phyloP scores from a whole-genome alignment of 2,888 invertebrate species.

The Drosophila mimica region DNA sequence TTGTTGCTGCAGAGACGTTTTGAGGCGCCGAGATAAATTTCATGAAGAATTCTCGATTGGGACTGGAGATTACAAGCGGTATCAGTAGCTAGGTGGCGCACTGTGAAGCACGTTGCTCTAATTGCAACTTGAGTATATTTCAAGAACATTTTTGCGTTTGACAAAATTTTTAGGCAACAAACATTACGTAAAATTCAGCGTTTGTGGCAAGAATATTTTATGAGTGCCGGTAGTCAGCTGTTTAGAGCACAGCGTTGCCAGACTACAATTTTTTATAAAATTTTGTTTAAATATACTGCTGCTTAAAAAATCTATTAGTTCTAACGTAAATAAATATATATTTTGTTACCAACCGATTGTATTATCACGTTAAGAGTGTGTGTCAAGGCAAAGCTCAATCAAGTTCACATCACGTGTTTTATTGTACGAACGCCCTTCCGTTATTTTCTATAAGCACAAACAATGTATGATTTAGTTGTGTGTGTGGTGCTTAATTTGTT shows the following conservation, averaged over 20 bases:
- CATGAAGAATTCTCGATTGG: background rate
- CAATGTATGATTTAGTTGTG: slow-evolving; percentile 3
- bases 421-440: slow-evolving; percentile 27
- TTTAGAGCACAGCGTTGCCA: slow-evolving; percentile 36
- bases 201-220: background rate
- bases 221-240: slow-evolving; percentile 54
- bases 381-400: slow-evolving; percentile 66
- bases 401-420: slow-evolving; percentile 66
- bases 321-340: slow-evolving; percentile 3
- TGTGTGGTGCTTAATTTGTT: slow-evolving; percentile 57
- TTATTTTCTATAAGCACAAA: background rate
- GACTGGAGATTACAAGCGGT: background rate
- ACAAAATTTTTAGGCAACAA: slow-evolving; percentile 26
- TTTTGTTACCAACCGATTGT: slow-evolving; percentile 51
- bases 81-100: background rate
- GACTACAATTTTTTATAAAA: background rate
- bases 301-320: slow-evolving; percentile 27
- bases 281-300: slow-evolving; percentile 16
- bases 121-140: slow-evolving; percentile 22
- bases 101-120: slow-evolving; percentile 3
- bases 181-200: slow-evolving; percentile 55
- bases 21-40: background rate
- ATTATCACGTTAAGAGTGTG: slow-evolving; percentile 48
- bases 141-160: slow-evolving; percentile 36
- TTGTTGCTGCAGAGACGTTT: slow-evolving; percentile 33